phyloP scores from a whole-genome alignment of 2,797 vertebrate species.

The Peromyscus aztecus region DNA sequence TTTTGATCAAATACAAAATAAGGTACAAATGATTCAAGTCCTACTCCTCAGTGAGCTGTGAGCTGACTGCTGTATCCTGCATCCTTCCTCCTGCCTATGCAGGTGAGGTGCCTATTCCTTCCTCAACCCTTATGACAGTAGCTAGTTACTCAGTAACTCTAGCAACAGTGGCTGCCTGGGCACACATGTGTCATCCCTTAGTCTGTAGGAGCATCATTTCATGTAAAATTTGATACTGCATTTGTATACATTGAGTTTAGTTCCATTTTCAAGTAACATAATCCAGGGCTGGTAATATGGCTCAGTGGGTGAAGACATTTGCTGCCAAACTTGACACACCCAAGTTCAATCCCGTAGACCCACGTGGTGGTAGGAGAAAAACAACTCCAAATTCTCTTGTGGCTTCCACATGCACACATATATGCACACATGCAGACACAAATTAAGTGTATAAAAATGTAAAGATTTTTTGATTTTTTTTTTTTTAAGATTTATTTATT shows the following conservation, averaged over 20 bases:
- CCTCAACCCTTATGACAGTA: neutral
- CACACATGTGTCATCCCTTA: neutral
- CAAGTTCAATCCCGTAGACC: neutral
- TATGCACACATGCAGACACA: neutral
- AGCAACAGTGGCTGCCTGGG: neutral
- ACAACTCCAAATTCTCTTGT: neutral
- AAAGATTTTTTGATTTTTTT: neutral
- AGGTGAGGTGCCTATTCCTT: neutral
- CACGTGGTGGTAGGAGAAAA: neutral
- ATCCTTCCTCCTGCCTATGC: neutral
- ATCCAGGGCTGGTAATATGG: neutral
- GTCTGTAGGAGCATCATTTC: neutral
- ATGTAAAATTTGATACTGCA: neutral
- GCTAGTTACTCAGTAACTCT: neutral
- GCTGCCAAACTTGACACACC: neutral
- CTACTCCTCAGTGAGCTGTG: neutral
- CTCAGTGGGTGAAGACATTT: neutral
- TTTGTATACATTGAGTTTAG: neutral
- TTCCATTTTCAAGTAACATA: neutral
- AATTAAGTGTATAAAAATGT: neutral
- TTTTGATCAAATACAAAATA: constrained; percentile 26
- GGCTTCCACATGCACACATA: neutral
- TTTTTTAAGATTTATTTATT: too few relatives aligned
- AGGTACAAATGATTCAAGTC: neutral
- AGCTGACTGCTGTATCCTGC: neutral